These are phyloP conservation scores for Protobothrops mucrosquamatus DNA, from an alignment of 2,113 vertebrate species.

Conservation along the genomic window DNA sequence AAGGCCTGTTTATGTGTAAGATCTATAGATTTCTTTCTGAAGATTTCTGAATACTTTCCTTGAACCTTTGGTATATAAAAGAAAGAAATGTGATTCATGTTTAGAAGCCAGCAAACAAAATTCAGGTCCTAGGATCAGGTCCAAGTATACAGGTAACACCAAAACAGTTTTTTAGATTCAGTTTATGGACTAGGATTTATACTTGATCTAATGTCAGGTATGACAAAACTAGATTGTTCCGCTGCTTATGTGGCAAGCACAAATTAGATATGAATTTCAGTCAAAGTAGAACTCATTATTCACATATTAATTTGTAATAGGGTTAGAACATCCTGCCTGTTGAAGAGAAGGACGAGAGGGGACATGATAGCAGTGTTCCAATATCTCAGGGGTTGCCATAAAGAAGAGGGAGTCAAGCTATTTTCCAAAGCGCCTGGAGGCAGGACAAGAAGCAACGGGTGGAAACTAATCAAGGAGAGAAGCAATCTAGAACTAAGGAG, in stretches of 20 bases:
- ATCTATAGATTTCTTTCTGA: constrained; percentile 1
- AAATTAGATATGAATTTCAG: background rate
- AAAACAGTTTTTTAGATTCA: background rate
- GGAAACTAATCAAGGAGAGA: no score
- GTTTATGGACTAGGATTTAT: background rate
- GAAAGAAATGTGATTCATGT: background rate
- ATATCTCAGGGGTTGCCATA: no score
- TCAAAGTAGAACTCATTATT: background rate
- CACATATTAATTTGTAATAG: background rate
- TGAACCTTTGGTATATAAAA: background rate
- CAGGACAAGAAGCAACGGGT: no score
- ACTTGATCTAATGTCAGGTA: background rate
- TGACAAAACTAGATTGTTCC: background rate
- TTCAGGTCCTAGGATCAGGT: background rate
- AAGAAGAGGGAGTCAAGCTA: no score
- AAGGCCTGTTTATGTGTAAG: background rate
- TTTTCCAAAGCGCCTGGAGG: no score
- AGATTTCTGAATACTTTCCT: background rate
- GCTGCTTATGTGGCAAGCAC: background rate
- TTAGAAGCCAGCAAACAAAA: background rate
- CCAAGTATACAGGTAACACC: background rate
- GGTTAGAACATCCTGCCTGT: background rate
- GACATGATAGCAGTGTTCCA: no score
- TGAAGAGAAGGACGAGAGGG: no score
- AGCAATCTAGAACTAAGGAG: no score